Evolutionary conservation across 2,113 vertebrate genomes (phyloP), one percentile per base, ranked within the genome.

Genomic region (Gorsachius goisagi): DNA sequence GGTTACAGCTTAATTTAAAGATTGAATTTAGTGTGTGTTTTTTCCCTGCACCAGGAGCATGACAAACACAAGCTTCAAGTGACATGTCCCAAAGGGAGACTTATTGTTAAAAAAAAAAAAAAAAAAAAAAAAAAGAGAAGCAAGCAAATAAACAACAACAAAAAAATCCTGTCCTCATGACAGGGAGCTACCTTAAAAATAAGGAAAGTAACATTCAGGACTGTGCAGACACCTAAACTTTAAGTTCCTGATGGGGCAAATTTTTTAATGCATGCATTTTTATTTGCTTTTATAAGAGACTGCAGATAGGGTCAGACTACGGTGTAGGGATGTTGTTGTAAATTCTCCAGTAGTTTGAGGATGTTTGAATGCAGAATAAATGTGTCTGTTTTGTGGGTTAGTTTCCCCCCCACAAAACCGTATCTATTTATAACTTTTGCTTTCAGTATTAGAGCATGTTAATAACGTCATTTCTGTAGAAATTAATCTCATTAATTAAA

Each of bases 1-100:
- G 98, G 98, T 98, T 98, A 99, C 98, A 98, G 98, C 98, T 99
- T 98, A 98, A 98, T 97, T 97, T 98, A 97, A 96, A 98, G 98
- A 98, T 95, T 98, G 98, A 98, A 98, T 98, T 98, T 97, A 97
- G 95, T 97, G 96, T 97, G 97, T 98, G 97, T 97, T 98, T 98
- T 97, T 98, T 95, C 96, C 97, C 95, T 97, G 96, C 95, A 92
- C 97, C 94, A 88, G 90, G 96, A 97, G 98, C 98, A 98, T 98
- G 98, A 97, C 97, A 98, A 98, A 97, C 97, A 97, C 88, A 96
- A 96, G 94, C 93, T 90, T 96, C 95, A 93, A 94, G 89, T 90
- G 96, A 97, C 95, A 95, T 83, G 84, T 92, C 97, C 97, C 97
- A 92, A 75, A 93, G 96, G 98, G 97, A 98, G 90, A 94, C 78